phyloP scores from a whole-genome alignment of 2,113 vertebrate species.

The Sebastes fasciatus region DNA sequence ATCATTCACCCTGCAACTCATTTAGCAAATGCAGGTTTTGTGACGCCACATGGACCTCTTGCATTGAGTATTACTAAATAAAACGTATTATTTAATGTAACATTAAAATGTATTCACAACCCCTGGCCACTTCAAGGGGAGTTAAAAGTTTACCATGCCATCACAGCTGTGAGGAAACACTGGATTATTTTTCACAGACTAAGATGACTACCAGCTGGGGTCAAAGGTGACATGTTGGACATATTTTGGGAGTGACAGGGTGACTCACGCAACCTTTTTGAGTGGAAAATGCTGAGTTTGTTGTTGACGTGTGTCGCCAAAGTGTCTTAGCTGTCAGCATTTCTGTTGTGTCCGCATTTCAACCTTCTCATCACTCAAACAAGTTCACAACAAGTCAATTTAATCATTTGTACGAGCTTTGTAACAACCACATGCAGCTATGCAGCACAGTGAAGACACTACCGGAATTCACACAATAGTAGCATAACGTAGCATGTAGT shows the following conservation, averaged over 20 bases:
- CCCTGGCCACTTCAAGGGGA: background rate
- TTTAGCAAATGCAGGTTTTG: no score
- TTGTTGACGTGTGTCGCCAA: background rate
- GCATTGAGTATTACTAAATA: no score
- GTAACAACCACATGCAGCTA: no score
- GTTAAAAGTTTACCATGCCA: background rate
- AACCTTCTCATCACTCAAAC: background rate
- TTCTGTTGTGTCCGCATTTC: background rate
- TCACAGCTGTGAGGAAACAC: background rate
- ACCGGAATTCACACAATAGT: no score
- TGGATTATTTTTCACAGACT: conserved; percentile 49
- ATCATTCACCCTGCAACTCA: background rate
- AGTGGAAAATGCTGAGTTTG: conserved; percentile 39
- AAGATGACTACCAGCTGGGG: conserved; percentile 20
- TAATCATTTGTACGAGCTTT: no score
- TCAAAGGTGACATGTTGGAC: conserved; percentile 38
- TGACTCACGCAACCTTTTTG: conserved; percentile 20
- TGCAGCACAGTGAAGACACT: no score
- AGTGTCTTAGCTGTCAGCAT: background rate
- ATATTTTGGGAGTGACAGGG: conserved; percentile 35
- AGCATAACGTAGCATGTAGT: background rate
- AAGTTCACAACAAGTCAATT: background rate
- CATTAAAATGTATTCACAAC: background rate
- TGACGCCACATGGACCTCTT: no score
- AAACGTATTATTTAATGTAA: no score